These are phyloP conservation scores for Natator depressus DNA, from an alignment of 2,113 vertebrate species.

Conservation along the genomic window DNA sequence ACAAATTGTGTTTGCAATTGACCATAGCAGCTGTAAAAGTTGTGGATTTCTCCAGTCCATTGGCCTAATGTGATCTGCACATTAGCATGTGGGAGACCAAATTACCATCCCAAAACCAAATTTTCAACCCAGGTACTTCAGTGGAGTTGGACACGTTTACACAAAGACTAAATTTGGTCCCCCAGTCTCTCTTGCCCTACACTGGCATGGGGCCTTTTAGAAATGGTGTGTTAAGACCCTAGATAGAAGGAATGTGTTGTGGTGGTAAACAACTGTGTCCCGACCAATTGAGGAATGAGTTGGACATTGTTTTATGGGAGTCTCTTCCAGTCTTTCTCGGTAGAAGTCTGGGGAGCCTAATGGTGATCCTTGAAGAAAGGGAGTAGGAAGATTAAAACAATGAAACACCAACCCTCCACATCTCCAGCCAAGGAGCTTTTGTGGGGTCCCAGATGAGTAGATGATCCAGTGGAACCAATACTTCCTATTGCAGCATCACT, in stretches of 20 bases:
- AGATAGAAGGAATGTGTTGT: background rate
- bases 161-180: background rate
- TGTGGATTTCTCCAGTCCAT: background rate
- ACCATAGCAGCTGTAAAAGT: background rate
- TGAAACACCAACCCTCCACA: background rate
- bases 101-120: background rate
- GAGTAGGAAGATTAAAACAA: background rate
- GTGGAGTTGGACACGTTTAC: background rate
- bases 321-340: background rate
- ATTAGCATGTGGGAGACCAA: accelerated
- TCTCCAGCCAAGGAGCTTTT: background rate
- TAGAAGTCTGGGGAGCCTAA: background rate
- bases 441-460: background rate
- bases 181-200: background rate
- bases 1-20: background rate
- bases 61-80: accelerated
- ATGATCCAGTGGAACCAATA: background rate
- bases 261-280: background rate
- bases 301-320: background rate
- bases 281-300: background rate
- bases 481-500: background rate
- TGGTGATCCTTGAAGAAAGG: background rate
- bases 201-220: background rate
- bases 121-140: background rate
- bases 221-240: background rate